Percentiles rank a stretch among this genome's conserved stretches.
These are phyloP conservation scores for Gymnarchus niloticus DNA, from an alignment of 2,113 vertebrate species.

Conservation along the genomic window DNA sequence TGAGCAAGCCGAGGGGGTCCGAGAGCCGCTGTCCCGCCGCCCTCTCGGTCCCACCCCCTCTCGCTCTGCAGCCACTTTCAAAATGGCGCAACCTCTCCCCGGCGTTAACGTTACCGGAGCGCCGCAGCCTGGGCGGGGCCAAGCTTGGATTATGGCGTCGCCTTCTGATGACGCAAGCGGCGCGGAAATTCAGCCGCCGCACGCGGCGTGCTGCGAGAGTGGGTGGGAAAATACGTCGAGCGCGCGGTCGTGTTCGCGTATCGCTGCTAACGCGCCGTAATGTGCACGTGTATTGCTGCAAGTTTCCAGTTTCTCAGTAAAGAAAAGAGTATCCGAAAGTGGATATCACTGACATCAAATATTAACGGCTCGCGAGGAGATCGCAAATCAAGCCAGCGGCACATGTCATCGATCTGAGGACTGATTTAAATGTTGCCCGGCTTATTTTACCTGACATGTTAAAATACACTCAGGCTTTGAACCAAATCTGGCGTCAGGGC, in stretches of 20 bases:
- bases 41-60: conserved; percentile 17
- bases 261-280: neutral
- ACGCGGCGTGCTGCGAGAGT: neutral
- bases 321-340: too few relatives aligned
- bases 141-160: neutral
- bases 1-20: neutral
- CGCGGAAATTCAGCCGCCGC: neutral
- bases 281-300: too few relatives aligned
- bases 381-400: too few relatives aligned
- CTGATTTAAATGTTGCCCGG: too few relatives aligned
- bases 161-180: neutral
- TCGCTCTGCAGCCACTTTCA: conserved; percentile 40
- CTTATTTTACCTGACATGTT: too few relatives aligned
- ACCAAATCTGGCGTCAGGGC: too few relatives aligned
- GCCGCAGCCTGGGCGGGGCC: neutral
- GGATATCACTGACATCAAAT: too few relatives aligned
- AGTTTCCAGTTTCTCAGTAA: too few relatives aligned
- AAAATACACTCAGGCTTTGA: too few relatives aligned
- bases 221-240: neutral
- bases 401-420: too few relatives aligned
- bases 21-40: neutral
- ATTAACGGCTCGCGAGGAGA: too few relatives aligned
- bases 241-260: neutral
- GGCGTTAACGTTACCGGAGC: conserved; percentile 25
- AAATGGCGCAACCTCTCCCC: conserved; percentile 45